Base-by-base conservation (phyloP, 1,140 invertebrate genomes). In the Schmidtea mediterranea region DNA sequence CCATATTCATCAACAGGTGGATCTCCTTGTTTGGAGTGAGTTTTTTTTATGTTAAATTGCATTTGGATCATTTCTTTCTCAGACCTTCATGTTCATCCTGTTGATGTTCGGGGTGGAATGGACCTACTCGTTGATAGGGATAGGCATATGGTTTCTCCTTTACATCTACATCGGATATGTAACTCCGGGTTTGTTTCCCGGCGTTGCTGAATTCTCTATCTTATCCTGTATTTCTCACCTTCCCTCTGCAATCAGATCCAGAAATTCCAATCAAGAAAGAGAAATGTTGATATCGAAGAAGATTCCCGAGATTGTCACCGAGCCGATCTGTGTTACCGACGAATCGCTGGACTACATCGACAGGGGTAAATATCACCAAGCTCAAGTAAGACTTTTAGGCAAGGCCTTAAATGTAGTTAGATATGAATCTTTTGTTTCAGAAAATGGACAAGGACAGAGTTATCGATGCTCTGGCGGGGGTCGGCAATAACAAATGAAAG, bases 91-190 rank as follows among this genome's bases (percentile, higher is more conserved):
- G 13, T 90, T 89, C 63, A 57, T 92, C 1, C 57, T 80, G 3
- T 77, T 92, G 48, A 87, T 92, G 80, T 75, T 90, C 58, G 67
- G 83, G 48, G 82, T 90, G 3, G 76, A 89, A 59, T 90, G 82
- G 80, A 74, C 75, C 24, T 89, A 87, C 63, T 80, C 83, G 24
- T 60, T 86, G 21, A 74, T 76, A 18, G 80, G 79, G 61, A 71
- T 89, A 43, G 66, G 74, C 2, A 75, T 77, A 8, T 73, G 83
- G 50, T 76, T 82, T 60, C 63, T 83, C 22, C 72, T 90, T 39
- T 90, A 82, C 76, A 73, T 83, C 55, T 90, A 92, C 59, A 82
- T 92, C 49, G 82, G 82, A 10, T 77, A 79, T 37, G 80, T 80
- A 5, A 90, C 84, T 69, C 83, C 86, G 3, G 82, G 83, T 3